A percentile compares a stretch with the other conserved stretches of the same genome.
phyloP scores from a whole-genome alignment of 1,140 invertebrate genomes.

The Cepaea nemoralis region DNA sequence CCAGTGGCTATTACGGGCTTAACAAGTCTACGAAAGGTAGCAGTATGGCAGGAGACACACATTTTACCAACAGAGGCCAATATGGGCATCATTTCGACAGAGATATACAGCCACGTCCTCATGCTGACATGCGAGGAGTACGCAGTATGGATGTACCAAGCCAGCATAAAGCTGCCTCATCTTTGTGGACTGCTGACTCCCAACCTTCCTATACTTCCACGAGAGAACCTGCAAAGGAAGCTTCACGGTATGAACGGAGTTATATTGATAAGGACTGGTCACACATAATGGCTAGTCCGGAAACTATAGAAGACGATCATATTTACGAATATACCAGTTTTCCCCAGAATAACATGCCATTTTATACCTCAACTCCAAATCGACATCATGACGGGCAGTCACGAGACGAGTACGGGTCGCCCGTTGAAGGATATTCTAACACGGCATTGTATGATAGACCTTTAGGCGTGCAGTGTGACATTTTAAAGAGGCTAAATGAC shows the following conservation, averaged over 20 bases:
- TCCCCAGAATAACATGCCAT: neutral
- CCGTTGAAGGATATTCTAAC: neutral
- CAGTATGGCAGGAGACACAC: neutral
- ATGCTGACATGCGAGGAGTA: neutral
- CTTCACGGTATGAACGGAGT: neutral
- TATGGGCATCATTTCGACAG: neutral
- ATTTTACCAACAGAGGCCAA: neutral
- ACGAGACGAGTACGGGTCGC: neutral
- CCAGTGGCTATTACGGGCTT: neutral
- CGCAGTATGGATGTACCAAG: neutral
- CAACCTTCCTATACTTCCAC: neutral
- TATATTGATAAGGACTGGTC: neutral
- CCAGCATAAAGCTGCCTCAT: neutral
- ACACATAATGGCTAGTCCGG: neutral
- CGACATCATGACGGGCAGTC: neutral
- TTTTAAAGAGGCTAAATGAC: neutral
- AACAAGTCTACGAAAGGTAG: neutral
- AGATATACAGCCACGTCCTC: neutral
- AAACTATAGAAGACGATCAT: neutral
- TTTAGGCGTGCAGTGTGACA: neutral
- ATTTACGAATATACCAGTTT: conserved; percentile 2
- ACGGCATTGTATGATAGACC: neutral
- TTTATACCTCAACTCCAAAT: conserved; percentile 19
- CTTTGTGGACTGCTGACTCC: neutral
- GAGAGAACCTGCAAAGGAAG: neutral